phyloP scores from a whole-genome alignment of 2,888 invertebrate species.

The Mechanitis messenoides region DNA sequence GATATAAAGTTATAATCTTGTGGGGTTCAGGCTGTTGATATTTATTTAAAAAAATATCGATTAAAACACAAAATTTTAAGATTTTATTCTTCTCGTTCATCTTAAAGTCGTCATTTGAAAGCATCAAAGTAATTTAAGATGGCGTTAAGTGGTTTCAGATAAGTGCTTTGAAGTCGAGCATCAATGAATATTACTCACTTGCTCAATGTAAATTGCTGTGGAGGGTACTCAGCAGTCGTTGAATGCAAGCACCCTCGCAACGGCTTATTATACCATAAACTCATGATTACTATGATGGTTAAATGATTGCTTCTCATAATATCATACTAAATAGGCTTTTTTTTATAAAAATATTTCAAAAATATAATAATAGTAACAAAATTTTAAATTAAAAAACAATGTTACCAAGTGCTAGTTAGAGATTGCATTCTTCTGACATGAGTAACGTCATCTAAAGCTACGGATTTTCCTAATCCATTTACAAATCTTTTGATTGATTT shows the following conservation, averaged over 20 bases:
- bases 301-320: not conserved
- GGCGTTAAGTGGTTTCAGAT: conserved; percentile 10
- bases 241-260: not conserved
- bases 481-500: too few relatives aligned
- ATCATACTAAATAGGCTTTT: too few relatives aligned
- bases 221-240: conserved; percentile 6
- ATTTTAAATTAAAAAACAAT: too few relatives aligned
- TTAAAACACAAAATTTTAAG: not conserved
- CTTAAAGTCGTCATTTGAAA: conserved; percentile 9
- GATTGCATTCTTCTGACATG: too few relatives aligned
- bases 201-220: conserved; percentile 11
- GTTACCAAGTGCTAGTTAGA: too few relatives aligned
- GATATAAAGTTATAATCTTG: too few relatives aligned
- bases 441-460: too few relatives aligned
- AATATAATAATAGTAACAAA: too few relatives aligned
- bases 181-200: conserved; percentile 11
- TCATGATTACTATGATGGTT: conserved; percentile 2
- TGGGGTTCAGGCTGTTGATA: too few relatives aligned
- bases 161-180: conserved; percentile 9
- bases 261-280: conserved; percentile 6
- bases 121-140: conserved; percentile 9
- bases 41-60: too few relatives aligned
- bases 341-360: too few relatives aligned
- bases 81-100: not conserved
- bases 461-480: too few relatives aligned